These are phyloP conservation scores for Onychomys leucogaster DNA, from an alignment of 2,797 vertebrate genomes.

Conservation along the genomic window DNA sequence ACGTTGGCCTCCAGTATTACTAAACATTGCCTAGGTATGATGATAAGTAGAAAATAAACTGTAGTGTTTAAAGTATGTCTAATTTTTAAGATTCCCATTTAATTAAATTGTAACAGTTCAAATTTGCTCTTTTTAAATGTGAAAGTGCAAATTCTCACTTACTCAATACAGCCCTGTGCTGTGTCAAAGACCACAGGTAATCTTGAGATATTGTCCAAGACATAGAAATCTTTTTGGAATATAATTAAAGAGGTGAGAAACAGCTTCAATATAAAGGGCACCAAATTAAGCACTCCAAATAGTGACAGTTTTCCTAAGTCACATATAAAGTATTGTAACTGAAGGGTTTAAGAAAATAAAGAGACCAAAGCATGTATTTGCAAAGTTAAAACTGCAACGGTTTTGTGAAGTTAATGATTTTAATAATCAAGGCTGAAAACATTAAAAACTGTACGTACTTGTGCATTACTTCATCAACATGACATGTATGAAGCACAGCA, in stretches of 20 bases:
- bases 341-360: neutral
- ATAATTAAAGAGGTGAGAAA: neutral
- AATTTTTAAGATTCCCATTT: neutral
- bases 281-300: slow-evolving; percentile 1
- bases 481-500: neutral
- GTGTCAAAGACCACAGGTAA: neutral
- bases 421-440: neutral
- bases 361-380: neutral
- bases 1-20: neutral
- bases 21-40: neutral
- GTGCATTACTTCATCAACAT: neutral
- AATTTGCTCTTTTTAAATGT: neutral
- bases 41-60: neutral
- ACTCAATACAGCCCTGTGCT: neutral
- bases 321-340: neutral
- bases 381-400: neutral
- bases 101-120: neutral
- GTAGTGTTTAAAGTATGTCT: neutral
- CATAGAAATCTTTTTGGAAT: neutral
- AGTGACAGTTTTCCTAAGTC: neutral
- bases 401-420: neutral
- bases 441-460: neutral
- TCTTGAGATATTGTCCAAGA: neutral
- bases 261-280: neutral
- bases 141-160: neutral